Percentiles rank a stretch among this genome's conserved stretches.
phyloP scores from a whole-genome alignment of 2,113 vertebrate genomes.

The Pitta sordida region DNA sequence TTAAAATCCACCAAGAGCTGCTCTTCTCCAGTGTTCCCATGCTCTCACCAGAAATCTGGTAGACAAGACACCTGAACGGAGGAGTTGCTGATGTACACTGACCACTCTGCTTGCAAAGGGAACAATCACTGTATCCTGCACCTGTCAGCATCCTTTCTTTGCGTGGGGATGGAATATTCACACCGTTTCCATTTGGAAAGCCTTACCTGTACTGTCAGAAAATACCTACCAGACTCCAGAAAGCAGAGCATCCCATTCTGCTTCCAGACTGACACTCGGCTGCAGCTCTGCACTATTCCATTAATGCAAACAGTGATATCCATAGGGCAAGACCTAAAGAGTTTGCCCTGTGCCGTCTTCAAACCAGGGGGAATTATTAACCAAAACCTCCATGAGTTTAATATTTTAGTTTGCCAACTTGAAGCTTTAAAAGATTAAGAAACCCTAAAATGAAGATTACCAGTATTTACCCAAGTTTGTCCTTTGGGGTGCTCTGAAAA shows the following conservation, averaged over 20 bases:
- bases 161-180: not conserved
- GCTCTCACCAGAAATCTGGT: not conserved
- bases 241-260: not conserved
- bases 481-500: not conserved
- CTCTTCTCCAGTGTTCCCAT: not conserved
- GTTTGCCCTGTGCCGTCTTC: not conserved
- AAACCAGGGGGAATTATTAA: not conserved
- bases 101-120: not conserved
- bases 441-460: not conserved
- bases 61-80: not conserved
- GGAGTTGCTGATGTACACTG: not conserved
- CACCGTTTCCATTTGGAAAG: not conserved
- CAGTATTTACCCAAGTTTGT: not conserved
- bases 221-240: not conserved
- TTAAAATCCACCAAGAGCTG: not conserved
- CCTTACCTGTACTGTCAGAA: not conserved
- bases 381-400: not conserved
- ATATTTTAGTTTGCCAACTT: not conserved
- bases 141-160: not conserved
- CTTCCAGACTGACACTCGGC: not conserved
- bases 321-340: not conserved
- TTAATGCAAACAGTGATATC: not conserved
- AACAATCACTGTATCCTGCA: not conserved
- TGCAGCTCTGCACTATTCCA: not conserved
- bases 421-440: not conserved